A percentile compares a stretch with the other conserved stretches of the same genome.
Conservation (phyloP, 2,888 invertebrate species). For the Sthenelais limicola region DNA sequence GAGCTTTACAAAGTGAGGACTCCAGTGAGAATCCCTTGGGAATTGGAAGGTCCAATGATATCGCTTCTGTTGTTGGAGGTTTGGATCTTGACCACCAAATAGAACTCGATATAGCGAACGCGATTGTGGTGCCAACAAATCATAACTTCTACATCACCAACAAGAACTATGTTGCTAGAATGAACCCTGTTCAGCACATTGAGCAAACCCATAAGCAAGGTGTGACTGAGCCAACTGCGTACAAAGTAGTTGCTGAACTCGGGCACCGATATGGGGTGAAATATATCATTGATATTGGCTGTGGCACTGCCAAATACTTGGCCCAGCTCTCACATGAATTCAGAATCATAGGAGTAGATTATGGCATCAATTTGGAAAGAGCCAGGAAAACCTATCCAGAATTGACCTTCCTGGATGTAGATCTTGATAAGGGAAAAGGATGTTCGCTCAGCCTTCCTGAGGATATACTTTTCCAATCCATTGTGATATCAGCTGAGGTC, state of each 20-base stretch:
- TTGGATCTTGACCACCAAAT: conserved; percentile 14
- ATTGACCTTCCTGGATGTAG: conserved; percentile 13
- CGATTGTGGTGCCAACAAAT: conserved; percentile 22
- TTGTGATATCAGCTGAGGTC: conserved; percentile 21
- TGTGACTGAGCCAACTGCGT: conserved; percentile 10
- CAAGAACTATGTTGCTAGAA: not conserved
- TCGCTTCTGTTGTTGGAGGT: not conserved
- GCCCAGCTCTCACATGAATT: not conserved
- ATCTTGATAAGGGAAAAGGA: conserved; percentile 20
- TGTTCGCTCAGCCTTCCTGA: conserved; percentile 8
- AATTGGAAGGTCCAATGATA: not conserved
- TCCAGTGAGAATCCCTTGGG: not conserved
- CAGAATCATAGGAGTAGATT: conserved; percentile 24
- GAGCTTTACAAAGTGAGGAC: not conserved
- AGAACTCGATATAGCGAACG: not conserved
- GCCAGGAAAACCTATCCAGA: conserved; percentile 14
- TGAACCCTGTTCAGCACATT: conserved; percentile 8
- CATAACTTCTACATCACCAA: conserved; percentile 25
- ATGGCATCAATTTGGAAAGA: conserved; percentile 1
- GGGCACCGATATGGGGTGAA: not conserved
- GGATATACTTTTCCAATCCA: conserved; percentile 18
- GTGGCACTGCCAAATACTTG: conserved; percentile 10
- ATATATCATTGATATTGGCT: conserved; percentile 30
- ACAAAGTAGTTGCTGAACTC: conserved; percentile 23
- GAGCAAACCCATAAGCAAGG: not conserved